Evolutionary conservation across 2,888 invertebrate genomes (phyloP), one percentile per base, ranked within the genome.

Genomic region (Andrena chrysosceles): DNA sequence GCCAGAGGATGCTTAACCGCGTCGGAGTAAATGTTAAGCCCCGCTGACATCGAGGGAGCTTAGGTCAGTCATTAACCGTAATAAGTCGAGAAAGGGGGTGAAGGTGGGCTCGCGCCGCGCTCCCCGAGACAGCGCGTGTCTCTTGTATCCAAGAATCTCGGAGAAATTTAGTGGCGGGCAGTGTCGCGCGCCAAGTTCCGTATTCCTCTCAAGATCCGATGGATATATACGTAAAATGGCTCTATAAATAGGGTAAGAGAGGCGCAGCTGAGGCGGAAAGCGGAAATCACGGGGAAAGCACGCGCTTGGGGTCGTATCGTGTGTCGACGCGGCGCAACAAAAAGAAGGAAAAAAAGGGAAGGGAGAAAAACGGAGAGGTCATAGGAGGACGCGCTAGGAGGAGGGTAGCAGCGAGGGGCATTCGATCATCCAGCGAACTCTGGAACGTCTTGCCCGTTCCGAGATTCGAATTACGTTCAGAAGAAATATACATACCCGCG

Each of bases 221-320:
- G 60, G 62, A 77, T 71, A 81, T 70, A 73, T 79, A 83, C 79
- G 85, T 81, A 67, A 76, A 75, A 77, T 66, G 72, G 77, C 70
- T 84, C 85, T 87, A 88, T 89, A 88, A 88, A 88, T 89, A 88
- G 87, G 82, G 76, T 31, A 81, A 56, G 74, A 72, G 80, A 70
- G 68, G 63, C 52, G 77, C 89, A 88, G 88, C 89, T 87, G 89
- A 89, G 78, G 84, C 87, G 88, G 84, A 89, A 91, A 90, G 86
- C 90, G 91, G 91, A 91, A 92, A 92, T 89, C 90, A 87, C 77
- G 78, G 81, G 83, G 75, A 85, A 70, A 86, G 85, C 89, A 86
- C 89, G 89, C 89, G 85, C 81, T 88, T 83, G 79, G 76, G 85
- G 75, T 76, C 85, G 89, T 91, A 91, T 92, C 92, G 92, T 90